phyloP scores from a whole-genome alignment of 1,140 invertebrate species.

The Phthorimaea operculella region DNA sequence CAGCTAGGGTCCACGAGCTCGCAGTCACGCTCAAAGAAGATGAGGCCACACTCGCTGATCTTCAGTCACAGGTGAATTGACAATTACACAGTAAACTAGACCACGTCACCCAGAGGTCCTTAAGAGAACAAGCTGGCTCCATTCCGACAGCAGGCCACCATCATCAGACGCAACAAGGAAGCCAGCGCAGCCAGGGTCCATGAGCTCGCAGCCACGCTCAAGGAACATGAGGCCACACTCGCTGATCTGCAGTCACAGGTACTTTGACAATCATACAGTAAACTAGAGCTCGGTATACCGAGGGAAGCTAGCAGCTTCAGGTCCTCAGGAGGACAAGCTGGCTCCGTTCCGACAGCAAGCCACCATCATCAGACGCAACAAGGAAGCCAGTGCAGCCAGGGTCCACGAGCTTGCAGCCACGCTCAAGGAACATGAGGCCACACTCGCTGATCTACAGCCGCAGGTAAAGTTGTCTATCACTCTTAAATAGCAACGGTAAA shows the following conservation, averaged over 20 bases:
- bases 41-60: slow-evolving; percentile 65
- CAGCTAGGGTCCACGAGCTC: slow-evolving; percentile 75
- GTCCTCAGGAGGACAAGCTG: slow-evolving; percentile 75
- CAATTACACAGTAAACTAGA: slow-evolving; percentile 69
- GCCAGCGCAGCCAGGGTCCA: slow-evolving; percentile 76
- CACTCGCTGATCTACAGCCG: slow-evolving; percentile 65
- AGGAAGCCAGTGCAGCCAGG: slow-evolving; percentile 77
- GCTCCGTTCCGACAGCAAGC: slow-evolving; percentile 88
- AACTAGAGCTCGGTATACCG: slow-evolving; percentile 72
- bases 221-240: slow-evolving; percentile 67
- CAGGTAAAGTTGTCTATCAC: slow-evolving; percentile 43
- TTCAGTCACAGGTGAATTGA: slow-evolving; percentile 57
- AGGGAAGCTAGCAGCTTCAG: slow-evolving; percentile 66
- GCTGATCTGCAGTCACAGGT: slow-evolving; percentile 67
- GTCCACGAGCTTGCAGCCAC: slow-evolving; percentile 74
- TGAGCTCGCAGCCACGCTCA: slow-evolving; percentile 71
- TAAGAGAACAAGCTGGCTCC: slow-evolving; percentile 80
- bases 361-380: slow-evolving; percentile 80
- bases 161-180: slow-evolving; percentile 82
- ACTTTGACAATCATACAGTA: slow-evolving; percentile 41
- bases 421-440: slow-evolving; percentile 69
- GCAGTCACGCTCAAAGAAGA: slow-evolving; percentile 71
- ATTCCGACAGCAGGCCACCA: slow-evolving; percentile 85
- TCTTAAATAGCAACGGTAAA: slow-evolving; percentile 71
- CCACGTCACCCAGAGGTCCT: slow-evolving; percentile 57